Evolutionary conservation across 2,888 invertebrate genomes (phyloP).

Genomic region (Cosmia trapezina): DNA sequence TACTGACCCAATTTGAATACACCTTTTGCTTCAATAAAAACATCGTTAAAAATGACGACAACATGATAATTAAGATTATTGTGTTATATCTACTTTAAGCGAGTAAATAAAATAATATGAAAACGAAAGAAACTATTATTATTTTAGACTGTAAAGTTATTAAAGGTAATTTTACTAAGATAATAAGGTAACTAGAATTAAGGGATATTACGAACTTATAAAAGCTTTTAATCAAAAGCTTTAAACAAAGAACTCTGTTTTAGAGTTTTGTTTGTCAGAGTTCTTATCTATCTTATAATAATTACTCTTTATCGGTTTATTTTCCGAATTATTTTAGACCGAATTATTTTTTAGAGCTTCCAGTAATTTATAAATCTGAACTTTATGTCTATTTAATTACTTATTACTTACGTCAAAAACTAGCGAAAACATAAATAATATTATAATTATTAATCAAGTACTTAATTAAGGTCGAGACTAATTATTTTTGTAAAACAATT

Average conservation of each 20-base stretch:
- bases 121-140: neutral
- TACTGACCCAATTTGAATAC: conserved; percentile 13
- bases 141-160: neutral
- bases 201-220: conserved; percentile 4
- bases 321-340: conserved; percentile 20
- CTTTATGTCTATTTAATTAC: neutral
- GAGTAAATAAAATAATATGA: neutral
- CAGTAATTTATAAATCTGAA: neutral
- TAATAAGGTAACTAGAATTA: conserved; percentile 1
- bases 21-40: conserved; percentile 30
- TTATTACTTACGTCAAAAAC: neutral
- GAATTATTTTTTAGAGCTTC: neutral
- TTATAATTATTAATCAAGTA: neutral
- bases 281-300: conserved; percentile 13
- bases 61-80: conserved; percentile 24
- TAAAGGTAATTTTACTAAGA: neutral
- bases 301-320: neutral
- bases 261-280: neutral
- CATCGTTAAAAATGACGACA: conserved; percentile 11
- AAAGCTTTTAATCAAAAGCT: conserved; percentile 29
- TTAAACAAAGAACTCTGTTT: neutral
- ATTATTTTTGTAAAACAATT: conserved; percentile 5
- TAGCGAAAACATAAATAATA: neutral
- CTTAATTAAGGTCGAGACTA: neutral
- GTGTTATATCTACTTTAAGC: neutral